A percentile compares a stretch with the other conserved stretches of the same genome.
Evolutionary conservation across 2,888 invertebrate genomes (phyloP).

Genomic region (Drosophila austrosaltans): DNA sequence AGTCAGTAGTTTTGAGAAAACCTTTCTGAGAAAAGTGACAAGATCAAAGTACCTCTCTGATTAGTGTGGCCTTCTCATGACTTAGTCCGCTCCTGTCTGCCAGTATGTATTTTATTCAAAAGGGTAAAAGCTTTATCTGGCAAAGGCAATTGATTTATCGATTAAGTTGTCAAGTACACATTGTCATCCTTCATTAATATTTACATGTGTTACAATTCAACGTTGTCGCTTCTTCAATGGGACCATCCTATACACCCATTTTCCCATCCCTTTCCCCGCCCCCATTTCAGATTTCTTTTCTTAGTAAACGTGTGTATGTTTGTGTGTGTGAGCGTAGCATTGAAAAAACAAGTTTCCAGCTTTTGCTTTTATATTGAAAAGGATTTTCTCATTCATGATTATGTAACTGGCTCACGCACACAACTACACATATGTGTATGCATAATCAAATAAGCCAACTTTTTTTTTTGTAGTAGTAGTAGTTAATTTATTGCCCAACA

Average conservation of each 20-base stretch:
- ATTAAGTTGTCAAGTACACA: constrained; percentile 77
- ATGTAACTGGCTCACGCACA: constrained; percentile 44
- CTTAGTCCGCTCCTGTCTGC: background rate
- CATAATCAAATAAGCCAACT: constrained; percentile 11
- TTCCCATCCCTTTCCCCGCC: background rate
- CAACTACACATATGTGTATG: constrained; percentile 18
- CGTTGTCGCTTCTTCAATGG: constrained; percentile 33
- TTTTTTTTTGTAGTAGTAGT: background rate
- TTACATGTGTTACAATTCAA: constrained; percentile 62
- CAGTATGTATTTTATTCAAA: constrained; percentile 53
- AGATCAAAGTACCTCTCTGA: background rate
- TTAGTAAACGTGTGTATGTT: constrained; percentile 2
- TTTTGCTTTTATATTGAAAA: constrained; percentile 24
- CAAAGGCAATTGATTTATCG: constrained; percentile 78
- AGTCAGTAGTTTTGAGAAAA: background rate
- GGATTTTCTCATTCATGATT: constrained; percentile 39
- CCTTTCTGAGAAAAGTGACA: background rate
- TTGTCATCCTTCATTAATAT: constrained; percentile 74
- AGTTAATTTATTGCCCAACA: constrained; percentile 2
- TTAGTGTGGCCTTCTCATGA: background rate
- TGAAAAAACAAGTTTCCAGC: constrained; percentile 39
- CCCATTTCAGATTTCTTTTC: constrained; percentile 30
- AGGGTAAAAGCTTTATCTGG: constrained; percentile 67
- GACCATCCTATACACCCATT: background rate
- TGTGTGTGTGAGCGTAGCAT: constrained; percentile 26